Conservation (phyloP, 1,140 invertebrate genomes). For the Panonychus citri region DNA sequence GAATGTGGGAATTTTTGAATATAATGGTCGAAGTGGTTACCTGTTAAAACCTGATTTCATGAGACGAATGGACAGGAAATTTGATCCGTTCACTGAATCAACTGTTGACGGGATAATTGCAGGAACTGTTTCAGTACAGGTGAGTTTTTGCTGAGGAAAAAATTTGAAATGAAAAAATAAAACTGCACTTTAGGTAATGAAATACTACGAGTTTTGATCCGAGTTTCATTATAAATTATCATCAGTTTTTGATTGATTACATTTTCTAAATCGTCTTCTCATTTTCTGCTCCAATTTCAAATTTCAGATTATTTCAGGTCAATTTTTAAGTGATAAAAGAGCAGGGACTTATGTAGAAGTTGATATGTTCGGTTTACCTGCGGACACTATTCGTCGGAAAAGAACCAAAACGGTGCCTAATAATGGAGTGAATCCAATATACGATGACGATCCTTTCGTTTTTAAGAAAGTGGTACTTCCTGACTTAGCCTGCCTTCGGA, state of each 20-base stretch:
- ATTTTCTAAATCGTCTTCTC: not conserved
- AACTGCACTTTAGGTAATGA: too few relatives aligned
- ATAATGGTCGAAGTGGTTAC: slow-evolving; percentile 85
- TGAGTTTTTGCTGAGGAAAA: slow-evolving; percentile 23
- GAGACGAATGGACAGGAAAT: slow-evolving; percentile 67
- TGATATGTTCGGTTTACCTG: slow-evolving; percentile 95
- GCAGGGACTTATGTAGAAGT: slow-evolving; percentile 94
- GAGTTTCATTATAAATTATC: too few relatives aligned
- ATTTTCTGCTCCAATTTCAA: slow-evolving; percentile 1
- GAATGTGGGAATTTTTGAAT: slow-evolving; percentile 95
- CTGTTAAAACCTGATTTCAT: slow-evolving; percentile 96
- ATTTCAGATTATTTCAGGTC: slow-evolving; percentile 42
- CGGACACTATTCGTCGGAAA: slow-evolving; percentile 90
- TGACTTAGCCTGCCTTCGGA: slow-evolving; percentile 76
- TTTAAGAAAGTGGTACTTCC: slow-evolving; percentile 97
- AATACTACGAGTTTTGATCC: not conserved
- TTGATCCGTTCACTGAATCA: slow-evolving; percentile 96
- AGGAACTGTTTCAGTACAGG: slow-evolving; percentile 73
- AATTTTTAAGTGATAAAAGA: slow-evolving; percentile 86
- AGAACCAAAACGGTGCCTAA: slow-evolving; percentile 73
- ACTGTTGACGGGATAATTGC: slow-evolving; percentile 99
- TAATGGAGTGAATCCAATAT: slow-evolving; percentile 89
- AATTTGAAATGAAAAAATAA: too few relatives aligned
- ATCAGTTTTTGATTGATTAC: too few relatives aligned
- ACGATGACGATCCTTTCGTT: slow-evolving; percentile 87